Conservation (phyloP, 2,888 invertebrate species). For the Chymomyza amoena region DNA sequence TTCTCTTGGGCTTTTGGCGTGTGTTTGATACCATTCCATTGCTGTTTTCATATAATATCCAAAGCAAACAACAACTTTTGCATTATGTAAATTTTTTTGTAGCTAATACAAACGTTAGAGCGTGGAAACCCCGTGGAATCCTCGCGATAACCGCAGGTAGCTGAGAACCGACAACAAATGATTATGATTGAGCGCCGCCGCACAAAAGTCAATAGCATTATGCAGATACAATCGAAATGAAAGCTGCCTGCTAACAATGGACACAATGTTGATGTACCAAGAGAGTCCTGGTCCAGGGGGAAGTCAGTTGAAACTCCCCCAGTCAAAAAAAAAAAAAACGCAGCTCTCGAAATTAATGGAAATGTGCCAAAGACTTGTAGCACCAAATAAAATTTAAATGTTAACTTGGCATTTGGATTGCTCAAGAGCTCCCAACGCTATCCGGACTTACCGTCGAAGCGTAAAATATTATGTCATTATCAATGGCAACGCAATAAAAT, state of each 20-base stretch:
- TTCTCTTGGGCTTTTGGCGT: neutral
- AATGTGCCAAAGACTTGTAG: slow-evolving; percentile 36
- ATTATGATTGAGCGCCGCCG: slow-evolving; percentile 67
- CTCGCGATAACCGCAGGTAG: slow-evolving; percentile 32
- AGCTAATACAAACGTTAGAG: neutral
- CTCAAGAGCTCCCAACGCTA: neutral
- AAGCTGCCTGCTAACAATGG: neutral
- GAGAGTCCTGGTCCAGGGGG: slow-evolving; percentile 26
- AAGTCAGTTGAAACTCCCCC: slow-evolving; percentile 12
- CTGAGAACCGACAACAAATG: slow-evolving; percentile 46
- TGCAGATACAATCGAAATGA: slow-evolving; percentile 29
- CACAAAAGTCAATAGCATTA: slow-evolving; percentile 65
- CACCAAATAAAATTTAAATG: slow-evolving; percentile 63
- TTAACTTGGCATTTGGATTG: slow-evolving; percentile 9
- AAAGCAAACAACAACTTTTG: slow-evolving; percentile 14
- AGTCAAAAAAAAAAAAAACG: slow-evolving; percentile 4
- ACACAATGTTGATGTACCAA: neutral
- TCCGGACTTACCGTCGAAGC: slow-evolving; percentile 60
- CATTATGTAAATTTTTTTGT: slow-evolving; percentile 58
- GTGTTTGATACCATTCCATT: neutral
- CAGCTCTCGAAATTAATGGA: slow-evolving; percentile 74
- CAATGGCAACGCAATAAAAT: slow-evolving; percentile 67
- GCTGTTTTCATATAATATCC: neutral
- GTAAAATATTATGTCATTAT: slow-evolving; percentile 75
- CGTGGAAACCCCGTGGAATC: slow-evolving; percentile 38